Percentiles rank a stretch among this genome's conserved stretches.
These are phyloP conservation scores for Oreochromis grahami DNA, from an alignment of 2,797 vertebrate species.

Conservation along the genomic window DNA sequence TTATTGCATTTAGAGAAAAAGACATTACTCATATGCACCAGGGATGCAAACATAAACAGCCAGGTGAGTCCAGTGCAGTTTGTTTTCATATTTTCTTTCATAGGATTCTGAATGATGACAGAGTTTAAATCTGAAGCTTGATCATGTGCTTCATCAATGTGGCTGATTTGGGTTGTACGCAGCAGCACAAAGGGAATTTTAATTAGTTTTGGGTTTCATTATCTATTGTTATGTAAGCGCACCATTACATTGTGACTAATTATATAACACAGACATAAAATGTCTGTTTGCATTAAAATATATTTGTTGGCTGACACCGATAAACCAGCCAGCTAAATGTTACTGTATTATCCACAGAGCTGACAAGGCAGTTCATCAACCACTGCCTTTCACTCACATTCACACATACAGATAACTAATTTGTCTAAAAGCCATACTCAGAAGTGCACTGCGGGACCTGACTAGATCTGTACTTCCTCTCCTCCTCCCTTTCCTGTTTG, in stretches of 20 bases:
- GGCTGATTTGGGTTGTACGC: neutral
- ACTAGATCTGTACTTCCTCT: neutral
- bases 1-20: neutral
- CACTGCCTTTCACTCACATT: neutral
- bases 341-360: neutral
- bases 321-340: neutral
- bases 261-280: neutral
- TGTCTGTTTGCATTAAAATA: neutral
- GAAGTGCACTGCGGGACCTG: constrained; percentile 13
- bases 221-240: neutral
- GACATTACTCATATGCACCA: neutral
- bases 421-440: constrained; percentile 1
- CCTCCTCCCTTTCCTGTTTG: neutral
- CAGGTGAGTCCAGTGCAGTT: neutral
- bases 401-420: constrained; percentile 32
- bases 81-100: neutral
- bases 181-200: neutral
- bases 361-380: neutral
- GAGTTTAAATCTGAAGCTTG: neutral
- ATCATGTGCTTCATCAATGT: neutral
- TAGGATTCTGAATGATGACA: neutral
- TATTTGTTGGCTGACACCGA: neutral
- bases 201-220: constrained; percentile 7
- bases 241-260: neutral
- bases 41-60: neutral